Evolutionary conservation across 2,888 invertebrate species (phyloP), one percentile per base, ranked within the genome.

Genomic region (Periphyllus acericola): DNA sequence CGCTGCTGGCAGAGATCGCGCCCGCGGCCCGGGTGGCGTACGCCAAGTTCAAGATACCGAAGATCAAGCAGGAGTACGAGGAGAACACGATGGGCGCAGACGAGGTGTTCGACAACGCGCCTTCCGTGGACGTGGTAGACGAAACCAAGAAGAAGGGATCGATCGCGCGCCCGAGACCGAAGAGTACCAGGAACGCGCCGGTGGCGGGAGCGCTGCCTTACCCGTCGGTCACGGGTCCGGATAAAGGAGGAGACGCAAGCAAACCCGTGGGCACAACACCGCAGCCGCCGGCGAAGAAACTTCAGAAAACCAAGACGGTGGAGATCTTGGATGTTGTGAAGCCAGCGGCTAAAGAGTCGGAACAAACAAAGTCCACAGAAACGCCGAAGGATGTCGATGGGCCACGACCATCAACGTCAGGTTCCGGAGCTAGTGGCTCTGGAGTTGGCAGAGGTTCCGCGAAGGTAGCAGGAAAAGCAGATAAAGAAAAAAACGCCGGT

Each of bases 1-100:
- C 96, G 0, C 95, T 95, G 90, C 92, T 97, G 60, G 94, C 94
- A 3, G 94, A 94, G 0, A 95, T 96, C 2, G 94, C 96, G 1
- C 95, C 95, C 0, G 94, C 95, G 1, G 96, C 96, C 0, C 93
- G 96, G 90, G 94, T 96, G 29, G 97, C 97, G 0, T 97, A 97
- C 90, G 96, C 96, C 84, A 97, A 96, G 92, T 97, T 97, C 91
- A 97, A 97, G 94, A 94, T 94, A 89, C 94, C 93, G 91, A 95
- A 95, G 92, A 93, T 95, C 90, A 94, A 93, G 84, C 93, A 93
- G 0, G 94, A 94, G 89, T 91, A 90, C 90, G 93, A 93, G 90
- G 91, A 72, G 25, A 80, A 80, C 52, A 80, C 79, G 21, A 9
- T n/a, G 5, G 66, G 75, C 14, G 11, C 55, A 55, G 89, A 89